Conservation (phyloP, 2,797 vertebrate species). For the Hemitrygon akajei region DNA sequence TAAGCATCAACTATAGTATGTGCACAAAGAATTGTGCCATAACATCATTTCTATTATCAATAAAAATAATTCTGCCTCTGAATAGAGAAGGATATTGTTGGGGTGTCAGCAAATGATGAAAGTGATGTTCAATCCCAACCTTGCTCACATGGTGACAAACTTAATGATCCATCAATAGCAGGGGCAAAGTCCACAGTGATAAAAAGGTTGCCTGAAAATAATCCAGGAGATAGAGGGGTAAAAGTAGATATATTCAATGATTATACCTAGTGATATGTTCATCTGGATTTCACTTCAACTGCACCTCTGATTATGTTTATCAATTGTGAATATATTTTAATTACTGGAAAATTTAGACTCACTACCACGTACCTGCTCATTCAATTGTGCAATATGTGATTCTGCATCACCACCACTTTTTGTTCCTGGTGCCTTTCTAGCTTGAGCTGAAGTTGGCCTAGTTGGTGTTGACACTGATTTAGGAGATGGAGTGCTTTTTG, state of each 20-base stretch:
- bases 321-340: neutral
- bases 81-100: neutral
- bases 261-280: neutral
- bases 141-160: neutral
- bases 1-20: neutral
- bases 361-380: constrained; percentile 72
- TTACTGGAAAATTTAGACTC: constrained; percentile 23
- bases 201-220: neutral
- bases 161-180: neutral
- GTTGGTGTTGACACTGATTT: constrained; percentile 87
- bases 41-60: neutral
- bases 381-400: constrained; percentile 92
- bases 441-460: constrained; percentile 93
- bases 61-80: neutral
- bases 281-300: constrained; percentile 7
- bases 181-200: neutral
- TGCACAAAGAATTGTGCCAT: neutral
- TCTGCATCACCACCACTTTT: constrained; percentile 97
- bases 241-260: neutral
- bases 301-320: neutral
- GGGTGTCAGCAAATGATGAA: neutral
- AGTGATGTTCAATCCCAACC: neutral
- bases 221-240: neutral
- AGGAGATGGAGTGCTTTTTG: constrained; percentile 60
- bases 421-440: constrained; percentile 83